These are phyloP conservation scores for Dromius quadrimaculatus DNA, from an alignment of 2,888 invertebrate species.

Conservation along the genomic window DNA sequence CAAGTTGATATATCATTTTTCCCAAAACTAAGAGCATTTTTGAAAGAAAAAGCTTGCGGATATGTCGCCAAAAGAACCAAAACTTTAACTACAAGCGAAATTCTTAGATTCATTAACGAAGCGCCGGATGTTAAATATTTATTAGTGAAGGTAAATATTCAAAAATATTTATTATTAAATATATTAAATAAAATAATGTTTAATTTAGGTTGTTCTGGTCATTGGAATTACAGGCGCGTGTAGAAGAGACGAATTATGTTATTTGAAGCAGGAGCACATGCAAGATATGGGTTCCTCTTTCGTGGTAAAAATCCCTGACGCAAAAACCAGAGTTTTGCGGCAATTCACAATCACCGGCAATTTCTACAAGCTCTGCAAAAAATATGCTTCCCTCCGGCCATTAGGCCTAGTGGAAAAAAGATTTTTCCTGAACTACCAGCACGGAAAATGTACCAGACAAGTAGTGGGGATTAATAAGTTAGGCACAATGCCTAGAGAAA, in stretches of 20 bases:
- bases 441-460: background rate
- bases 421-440: background rate
- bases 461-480: background rate
- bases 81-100: conserved; percentile 7
- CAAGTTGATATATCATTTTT: background rate
- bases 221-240: conserved; percentile 37
- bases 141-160: conserved; percentile 1
- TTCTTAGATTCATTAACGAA: background rate
- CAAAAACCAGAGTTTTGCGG: background rate
- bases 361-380: background rate
- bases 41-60: background rate
- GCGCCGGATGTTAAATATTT: conserved; percentile 10
- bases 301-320: conserved; percentile 7
- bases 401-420: background rate
- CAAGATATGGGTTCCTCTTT: conserved; percentile 28
- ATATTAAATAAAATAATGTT: background rate
- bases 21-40: conserved; percentile 1
- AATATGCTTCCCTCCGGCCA: background rate
- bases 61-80: conserved; percentile 6
- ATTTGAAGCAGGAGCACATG: no score
- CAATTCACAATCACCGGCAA: background rate
- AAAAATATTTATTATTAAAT: background rate
- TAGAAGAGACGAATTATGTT: conserved; percentile 32
- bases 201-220: conserved; percentile 20
- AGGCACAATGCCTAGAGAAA: background rate